Evolutionary conservation across 2,113 vertebrate genomes (phyloP).

Genomic region (Gopherus evgoodei): DNA sequence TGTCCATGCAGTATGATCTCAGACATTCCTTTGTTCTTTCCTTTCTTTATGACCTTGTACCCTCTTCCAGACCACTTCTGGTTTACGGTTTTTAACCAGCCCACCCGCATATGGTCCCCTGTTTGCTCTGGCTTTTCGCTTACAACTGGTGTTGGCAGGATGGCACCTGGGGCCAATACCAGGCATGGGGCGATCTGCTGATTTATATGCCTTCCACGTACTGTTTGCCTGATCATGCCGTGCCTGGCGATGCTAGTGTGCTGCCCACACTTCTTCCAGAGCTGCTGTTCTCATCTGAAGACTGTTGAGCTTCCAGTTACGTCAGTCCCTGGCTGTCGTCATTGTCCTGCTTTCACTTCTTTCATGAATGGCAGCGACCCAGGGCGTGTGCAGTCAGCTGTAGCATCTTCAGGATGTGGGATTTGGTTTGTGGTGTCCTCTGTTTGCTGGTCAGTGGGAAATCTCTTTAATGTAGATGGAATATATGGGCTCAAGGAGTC

Average conservation of each 20-base stretch:
- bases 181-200: not conserved
- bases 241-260: constrained; percentile 62
- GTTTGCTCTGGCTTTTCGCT: not conserved
- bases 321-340: constrained; percentile 33
- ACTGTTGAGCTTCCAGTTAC: constrained; percentile 61
- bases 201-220: not conserved
- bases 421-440: not conserved
- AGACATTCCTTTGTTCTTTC: not conserved
- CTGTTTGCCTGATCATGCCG: constrained; percentile 37
- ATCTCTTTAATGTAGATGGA: not conserved
- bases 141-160: not conserved
- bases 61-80: not conserved
- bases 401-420: not conserved
- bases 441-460: not conserved
- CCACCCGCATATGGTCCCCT: constrained; percentile 3
- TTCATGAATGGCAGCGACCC: not conserved
- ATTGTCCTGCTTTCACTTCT: not conserved
- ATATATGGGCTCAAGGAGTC: not conserved
- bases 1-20: not conserved
- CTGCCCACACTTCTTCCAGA: constrained; percentile 52
- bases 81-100: not conserved
- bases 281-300: constrained; percentile 56
- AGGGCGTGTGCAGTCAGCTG: not conserved
- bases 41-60: not conserved
- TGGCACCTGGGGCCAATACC: not conserved